Percentiles rank a stretch among this genome's conserved stretches.
Conservation (phyloP, 1,140 invertebrate genomes). For the Drosophila lacertosa region DNA sequence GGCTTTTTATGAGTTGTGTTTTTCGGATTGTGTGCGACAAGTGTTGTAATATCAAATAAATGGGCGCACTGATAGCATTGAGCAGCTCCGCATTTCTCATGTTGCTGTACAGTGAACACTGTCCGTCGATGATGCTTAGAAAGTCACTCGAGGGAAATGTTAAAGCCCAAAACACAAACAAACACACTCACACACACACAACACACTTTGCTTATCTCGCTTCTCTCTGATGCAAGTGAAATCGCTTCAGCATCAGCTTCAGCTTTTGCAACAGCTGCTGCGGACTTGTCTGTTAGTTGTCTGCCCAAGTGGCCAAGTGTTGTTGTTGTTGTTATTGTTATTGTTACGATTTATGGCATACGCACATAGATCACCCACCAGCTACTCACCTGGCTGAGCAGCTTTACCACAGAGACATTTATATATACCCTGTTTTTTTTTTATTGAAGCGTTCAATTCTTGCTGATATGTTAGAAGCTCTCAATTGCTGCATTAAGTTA, state of each 20-base stretch:
- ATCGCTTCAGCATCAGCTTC: conserved; percentile 46
- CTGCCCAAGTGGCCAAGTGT: conserved; percentile 58
- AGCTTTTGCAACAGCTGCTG: conserved; percentile 9
- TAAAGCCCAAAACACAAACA: background rate
- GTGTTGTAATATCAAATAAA: conserved; percentile 57
- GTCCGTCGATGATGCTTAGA: conserved; percentile 43
- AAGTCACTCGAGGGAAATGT: conserved; percentile 38
- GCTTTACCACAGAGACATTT: background rate
- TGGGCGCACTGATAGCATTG: conserved; percentile 52
- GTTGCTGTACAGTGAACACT: conserved; percentile 39
- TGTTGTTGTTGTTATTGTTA: conserved; percentile 71
- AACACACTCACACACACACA: no score
- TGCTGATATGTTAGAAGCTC: no score
- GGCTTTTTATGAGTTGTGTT: conserved; percentile 78
- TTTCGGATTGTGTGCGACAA: conserved; percentile 61
- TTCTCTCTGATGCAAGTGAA: conserved; percentile 54
- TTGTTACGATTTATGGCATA: conserved; percentile 81
- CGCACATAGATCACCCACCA: conserved; percentile 64
- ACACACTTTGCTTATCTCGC: conserved; percentile 5
- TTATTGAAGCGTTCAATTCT: no score
- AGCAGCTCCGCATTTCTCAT: conserved; percentile 76
- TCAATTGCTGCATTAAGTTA: no score
- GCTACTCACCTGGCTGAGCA: conserved; percentile 13
- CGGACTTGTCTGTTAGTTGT: conserved; percentile 59
- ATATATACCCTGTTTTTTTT: no score